phyloP scores from a whole-genome alignment of 2,797 vertebrate genomes.

The Sparus aurata region DNA sequence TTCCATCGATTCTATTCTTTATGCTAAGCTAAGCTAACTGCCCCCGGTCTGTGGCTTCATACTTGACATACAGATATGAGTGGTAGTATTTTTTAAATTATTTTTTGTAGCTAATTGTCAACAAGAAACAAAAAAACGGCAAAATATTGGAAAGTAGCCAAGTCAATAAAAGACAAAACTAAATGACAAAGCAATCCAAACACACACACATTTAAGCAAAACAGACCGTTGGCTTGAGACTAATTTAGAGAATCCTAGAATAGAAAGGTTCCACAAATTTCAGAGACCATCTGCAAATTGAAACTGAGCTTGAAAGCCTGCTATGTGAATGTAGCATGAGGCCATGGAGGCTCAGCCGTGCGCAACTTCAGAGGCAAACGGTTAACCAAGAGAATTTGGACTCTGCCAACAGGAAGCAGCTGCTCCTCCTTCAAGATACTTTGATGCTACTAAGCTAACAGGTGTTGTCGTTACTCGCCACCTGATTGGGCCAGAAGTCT shows the following conservation, averaged over 20 bases:
- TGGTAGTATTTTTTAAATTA: too few species aligned
- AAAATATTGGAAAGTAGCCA: not conserved
- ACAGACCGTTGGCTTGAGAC: not conserved
- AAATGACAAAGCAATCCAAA: not conserved
- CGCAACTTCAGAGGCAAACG: constrained; percentile 17
- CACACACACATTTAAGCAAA: not conserved
- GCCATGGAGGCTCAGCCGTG: not conserved
- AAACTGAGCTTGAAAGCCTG: not conserved
- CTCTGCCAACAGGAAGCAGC: not conserved
- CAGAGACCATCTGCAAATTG: not conserved
- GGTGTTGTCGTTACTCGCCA: not conserved
- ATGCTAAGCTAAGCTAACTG: not conserved
- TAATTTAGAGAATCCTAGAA: not conserved
- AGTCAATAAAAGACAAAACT: not conserved
- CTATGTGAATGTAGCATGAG: constrained; percentile 1
- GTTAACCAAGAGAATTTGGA: not conserved
- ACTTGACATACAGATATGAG: not conserved
- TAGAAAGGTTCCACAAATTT: not conserved
- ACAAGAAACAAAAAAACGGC: not conserved
- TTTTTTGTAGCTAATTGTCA: not conserved
- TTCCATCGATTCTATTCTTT: not conserved
- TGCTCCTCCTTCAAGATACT: not conserved
- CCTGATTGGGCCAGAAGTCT: constrained; percentile 5
- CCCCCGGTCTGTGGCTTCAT: not conserved
- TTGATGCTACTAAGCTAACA: constrained; percentile 14